Conservation (phyloP, 2,888 invertebrate genomes). For the Elmis aenea region DNA sequence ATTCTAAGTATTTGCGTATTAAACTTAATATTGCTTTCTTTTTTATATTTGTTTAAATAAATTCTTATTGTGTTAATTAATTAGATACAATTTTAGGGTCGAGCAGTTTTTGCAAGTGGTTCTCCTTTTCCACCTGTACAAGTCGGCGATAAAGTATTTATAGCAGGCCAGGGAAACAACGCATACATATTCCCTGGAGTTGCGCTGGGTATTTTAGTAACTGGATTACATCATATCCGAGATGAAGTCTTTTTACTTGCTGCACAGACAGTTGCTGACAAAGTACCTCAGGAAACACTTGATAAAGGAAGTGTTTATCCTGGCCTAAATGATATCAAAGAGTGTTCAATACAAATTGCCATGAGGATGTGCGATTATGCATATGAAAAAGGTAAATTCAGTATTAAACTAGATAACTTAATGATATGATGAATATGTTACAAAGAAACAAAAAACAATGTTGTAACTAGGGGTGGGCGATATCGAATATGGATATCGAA, state of each 20-base stretch:
- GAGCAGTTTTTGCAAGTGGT: constrained; percentile 91
- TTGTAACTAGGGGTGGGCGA: background rate
- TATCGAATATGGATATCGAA: too few relatives aligned
- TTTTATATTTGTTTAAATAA: background rate
- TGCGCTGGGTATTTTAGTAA: constrained; percentile 88
- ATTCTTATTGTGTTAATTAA: background rate
- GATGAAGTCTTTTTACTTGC: constrained; percentile 93
- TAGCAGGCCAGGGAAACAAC: constrained; percentile 90
- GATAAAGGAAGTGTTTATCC: constrained; percentile 89
- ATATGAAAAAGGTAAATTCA: constrained; percentile 72
- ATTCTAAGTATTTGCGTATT: constrained; percentile 3
- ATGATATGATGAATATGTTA: background rate
- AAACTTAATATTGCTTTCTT: background rate
- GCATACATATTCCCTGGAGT: constrained; percentile 97
- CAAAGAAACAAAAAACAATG: too few relatives aligned
- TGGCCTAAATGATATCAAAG: constrained; percentile 73
- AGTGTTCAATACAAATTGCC: constrained; percentile 88
- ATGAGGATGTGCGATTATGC: constrained; percentile 82
- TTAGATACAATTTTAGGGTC: constrained; percentile 61
- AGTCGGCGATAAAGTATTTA: constrained; percentile 71
- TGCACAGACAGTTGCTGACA: constrained; percentile 81
- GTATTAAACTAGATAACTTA: too few relatives aligned
- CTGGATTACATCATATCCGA: constrained; percentile 87
- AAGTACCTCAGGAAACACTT: constrained; percentile 78
- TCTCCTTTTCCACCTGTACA: constrained; percentile 90